Evolutionary conservation across 2,888 invertebrate genomes (phyloP), one percentile per base, ranked within the genome.

Genomic region (Pollenia angustigena): DNA sequence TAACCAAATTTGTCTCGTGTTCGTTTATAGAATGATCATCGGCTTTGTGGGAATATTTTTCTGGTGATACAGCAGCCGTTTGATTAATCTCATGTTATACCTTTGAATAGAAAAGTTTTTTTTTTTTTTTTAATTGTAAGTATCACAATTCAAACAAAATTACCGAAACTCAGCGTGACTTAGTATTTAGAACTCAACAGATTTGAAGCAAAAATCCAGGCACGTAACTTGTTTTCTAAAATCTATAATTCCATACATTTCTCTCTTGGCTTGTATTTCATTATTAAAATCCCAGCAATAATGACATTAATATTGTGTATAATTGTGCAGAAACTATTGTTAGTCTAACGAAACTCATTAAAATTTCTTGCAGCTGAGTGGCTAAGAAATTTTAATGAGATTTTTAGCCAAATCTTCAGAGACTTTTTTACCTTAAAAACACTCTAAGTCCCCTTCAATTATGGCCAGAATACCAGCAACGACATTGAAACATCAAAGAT

Each of bases 381-480:
- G 50, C 58, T 68, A 52, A 85, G 60, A 84, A 84, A 87, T 81
- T 87, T 87, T 87, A 87, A 87, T 87, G 83, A 87, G 84, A 84
- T 69, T 74, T 87, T 78, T 78, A 81, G 69, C 78, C 87, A 87
- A 87, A 87, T 87, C 84, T 87, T 84, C 69, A 78, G 87, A 87
- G 81, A 87, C 84, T 84, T 74, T 87, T 81, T 80, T 83, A 79
- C 76, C 81, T 81, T 84, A 87, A 87, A 78, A 42, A 81, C 60
- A 78, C 60, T 40, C 16, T 42, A 14, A 66, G 60, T 54, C 40
- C 52, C 23, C 42, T 69, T 68, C 78, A 81, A 81, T 84, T 87
- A 87, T 87, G 84, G 84, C 23, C 74, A 84, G 44, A 71, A 72
- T 64, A 72, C 64, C 71, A 81, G 32, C 66, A 42, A 46, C 58